phyloP scores from a whole-genome alignment of 1,140 invertebrate species.

The Nephila pilipes region DNA sequence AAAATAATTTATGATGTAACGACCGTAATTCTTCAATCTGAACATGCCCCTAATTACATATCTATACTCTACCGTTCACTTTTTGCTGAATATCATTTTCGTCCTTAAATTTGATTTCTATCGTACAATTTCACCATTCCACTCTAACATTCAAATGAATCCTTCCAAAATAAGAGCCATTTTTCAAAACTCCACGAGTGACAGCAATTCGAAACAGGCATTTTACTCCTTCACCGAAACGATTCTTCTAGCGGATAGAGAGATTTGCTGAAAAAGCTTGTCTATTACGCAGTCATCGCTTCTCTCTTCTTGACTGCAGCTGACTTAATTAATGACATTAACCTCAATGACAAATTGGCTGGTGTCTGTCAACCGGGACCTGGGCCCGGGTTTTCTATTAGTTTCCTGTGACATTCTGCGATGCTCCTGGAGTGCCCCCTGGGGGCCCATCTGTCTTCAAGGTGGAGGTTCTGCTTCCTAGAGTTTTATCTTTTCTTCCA shows the following conservation, averaged over 20 bases:
- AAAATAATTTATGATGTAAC: too few relatives aligned
- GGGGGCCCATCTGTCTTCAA: conserved; percentile 51
- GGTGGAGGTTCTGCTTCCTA: not conserved
- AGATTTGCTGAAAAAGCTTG: not conserved
- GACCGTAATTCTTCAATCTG: too few relatives aligned
- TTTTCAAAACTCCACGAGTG: not conserved
- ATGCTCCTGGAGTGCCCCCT: conserved; percentile 25
- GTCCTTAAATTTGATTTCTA: too few relatives aligned
- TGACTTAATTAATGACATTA: conserved; percentile 64
- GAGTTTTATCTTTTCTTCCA: conserved; percentile 9
- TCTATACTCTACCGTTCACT: too few relatives aligned
- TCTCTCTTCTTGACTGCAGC: not conserved
- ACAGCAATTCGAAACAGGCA: not conserved
- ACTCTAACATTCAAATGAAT: not conserved
- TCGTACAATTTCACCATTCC: not conserved
- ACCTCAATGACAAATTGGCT: conserved; percentile 60
- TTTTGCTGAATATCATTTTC: too few relatives aligned
- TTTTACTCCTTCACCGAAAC: not conserved
- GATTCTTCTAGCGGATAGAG: not conserved
- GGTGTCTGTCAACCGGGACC: conserved; percentile 59
- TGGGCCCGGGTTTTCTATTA: conserved; percentile 53
- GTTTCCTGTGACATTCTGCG: conserved; percentile 38
- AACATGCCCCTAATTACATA: too few relatives aligned
- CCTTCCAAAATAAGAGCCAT: not conserved
- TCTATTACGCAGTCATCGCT: conserved; percentile 19